Evolutionary conservation across 2,888 invertebrate genomes (phyloP), one percentile per base, ranked within the genome.

Genomic region (Villa cingulata): DNA sequence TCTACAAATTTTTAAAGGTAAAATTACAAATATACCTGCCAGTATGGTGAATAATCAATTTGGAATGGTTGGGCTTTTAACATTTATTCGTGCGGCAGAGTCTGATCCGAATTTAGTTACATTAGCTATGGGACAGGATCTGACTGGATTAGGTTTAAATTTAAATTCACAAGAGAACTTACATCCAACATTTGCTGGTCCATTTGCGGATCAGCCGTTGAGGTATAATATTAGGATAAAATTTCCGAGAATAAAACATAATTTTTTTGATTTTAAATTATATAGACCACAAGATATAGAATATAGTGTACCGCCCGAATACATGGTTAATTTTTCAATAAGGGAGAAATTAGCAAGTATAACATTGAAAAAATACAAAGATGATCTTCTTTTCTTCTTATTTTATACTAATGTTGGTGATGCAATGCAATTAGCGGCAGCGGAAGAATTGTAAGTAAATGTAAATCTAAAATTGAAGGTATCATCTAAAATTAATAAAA

Each of bases 11-110:
- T 46, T 48, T 48, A 65, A 66, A 91, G 91, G 92, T 61, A 87
- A 89, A 75, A 94, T 98, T 63, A 90, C 95, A 68, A 95, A 96
- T 74, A 97, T 99, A 75, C 98, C 98, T 53, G 82, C 84, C 57
- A 90, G 90, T 65, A 98, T 99, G 97, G 91, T 99, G 56, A 89
- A 87, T 60, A 98, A 99, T 74, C 98, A 98, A 74, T 98, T 95
- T 71, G 98, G 98, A 60, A 97, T 99, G 76, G 95, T 97, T 57
- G 98, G 98, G 42, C 78, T 99, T 59, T 75, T 99, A 70, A 94
- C 97, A 58, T 97, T 97, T 73, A 95, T 99, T 59, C 80, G 96
- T 65, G 94, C 95, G 55, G 94, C 96, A 53, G 97, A 98, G 73
- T 87, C 91, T 49, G 95, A 97, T 73, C 94, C 91, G 46, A 92